Conservation (phyloP, 2,113 vertebrate genomes). For the Sylvia atricapilla region DNA sequence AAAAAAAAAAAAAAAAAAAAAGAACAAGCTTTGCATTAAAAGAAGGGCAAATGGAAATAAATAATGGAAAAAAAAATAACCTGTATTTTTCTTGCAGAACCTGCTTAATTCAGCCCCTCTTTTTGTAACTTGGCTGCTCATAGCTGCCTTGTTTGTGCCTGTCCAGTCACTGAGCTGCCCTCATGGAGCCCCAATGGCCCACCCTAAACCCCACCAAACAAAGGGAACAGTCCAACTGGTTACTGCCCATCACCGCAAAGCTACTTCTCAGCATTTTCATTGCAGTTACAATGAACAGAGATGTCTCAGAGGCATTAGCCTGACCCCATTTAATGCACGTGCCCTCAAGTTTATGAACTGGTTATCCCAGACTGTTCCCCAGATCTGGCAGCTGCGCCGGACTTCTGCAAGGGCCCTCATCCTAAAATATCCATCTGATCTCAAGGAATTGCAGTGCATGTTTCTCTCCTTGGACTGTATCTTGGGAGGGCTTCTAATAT, state of each 20-base stretch:
- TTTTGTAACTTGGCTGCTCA: neutral
- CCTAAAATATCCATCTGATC: neutral
- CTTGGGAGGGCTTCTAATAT: neutral
- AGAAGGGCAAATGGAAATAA: neutral
- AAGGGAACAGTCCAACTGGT: neutral
- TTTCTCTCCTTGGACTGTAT: neutral
- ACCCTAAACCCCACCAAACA: neutral
- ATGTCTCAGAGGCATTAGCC: neutral
- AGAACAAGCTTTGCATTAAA: neutral
- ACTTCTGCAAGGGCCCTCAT: fast-evolving
- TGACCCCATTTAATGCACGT: fast-evolving
- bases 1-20: neutral
- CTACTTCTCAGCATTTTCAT: neutral
- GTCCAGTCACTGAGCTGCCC: neutral
- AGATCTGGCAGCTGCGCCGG: neutral
- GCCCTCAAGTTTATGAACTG: neutral
- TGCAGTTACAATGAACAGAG: neutral
- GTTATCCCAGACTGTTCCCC: neutral
- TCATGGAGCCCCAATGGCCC: neutral
- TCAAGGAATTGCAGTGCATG: neutral
- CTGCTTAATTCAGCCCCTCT: neutral
- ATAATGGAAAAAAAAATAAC: neutral
- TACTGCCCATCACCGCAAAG: neutral
- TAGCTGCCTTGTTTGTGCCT: no score
- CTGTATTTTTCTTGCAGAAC: neutral